phyloP scores from a whole-genome alignment of 2,888 invertebrate species.

The Gymnocheta viridis region DNA sequence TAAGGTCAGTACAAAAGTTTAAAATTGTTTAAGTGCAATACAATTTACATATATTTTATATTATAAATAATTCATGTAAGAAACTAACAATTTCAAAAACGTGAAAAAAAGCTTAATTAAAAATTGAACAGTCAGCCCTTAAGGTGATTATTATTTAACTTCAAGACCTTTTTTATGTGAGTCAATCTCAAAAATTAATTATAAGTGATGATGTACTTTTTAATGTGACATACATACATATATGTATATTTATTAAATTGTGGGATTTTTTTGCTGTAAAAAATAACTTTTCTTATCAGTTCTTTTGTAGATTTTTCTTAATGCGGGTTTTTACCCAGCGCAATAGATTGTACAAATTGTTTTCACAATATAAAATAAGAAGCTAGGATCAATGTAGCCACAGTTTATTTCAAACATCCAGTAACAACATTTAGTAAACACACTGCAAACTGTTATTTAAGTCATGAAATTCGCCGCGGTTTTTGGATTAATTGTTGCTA shows the following conservation, averaged over 20 bases:
- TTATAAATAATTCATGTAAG: too few relatives aligned
- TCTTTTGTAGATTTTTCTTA: background rate
- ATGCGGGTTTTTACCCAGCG: slow-evolving; percentile 39
- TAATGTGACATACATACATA: background rate
- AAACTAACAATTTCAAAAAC: too few relatives aligned
- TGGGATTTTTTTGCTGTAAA: slow-evolving; percentile 4
- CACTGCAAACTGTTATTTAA: background rate
- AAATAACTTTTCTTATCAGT: slow-evolving; percentile 28
- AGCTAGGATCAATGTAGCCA: background rate
- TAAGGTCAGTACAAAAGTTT: too few relatives aligned
- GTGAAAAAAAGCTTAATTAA: too few relatives aligned
- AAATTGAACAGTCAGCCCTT: too few relatives aligned
- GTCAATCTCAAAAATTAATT: too few relatives aligned
- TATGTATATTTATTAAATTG: too few relatives aligned
- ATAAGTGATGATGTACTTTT: too few relatives aligned
- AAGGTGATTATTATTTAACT: too few relatives aligned
- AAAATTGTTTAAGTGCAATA: too few relatives aligned
- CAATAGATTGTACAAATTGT: background rate
- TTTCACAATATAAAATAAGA: slow-evolving; percentile 18
- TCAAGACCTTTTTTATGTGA: too few relatives aligned
- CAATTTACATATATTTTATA: too few relatives aligned
- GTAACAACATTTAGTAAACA: background rate
- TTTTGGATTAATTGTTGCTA: slow-evolving; percentile 18
- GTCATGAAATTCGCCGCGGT: slow-evolving; percentile 46
- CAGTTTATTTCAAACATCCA: slow-evolving; percentile 35